Evolutionary conservation across 2,888 invertebrate species (phyloP).

Genomic region (Automeris io): DNA sequence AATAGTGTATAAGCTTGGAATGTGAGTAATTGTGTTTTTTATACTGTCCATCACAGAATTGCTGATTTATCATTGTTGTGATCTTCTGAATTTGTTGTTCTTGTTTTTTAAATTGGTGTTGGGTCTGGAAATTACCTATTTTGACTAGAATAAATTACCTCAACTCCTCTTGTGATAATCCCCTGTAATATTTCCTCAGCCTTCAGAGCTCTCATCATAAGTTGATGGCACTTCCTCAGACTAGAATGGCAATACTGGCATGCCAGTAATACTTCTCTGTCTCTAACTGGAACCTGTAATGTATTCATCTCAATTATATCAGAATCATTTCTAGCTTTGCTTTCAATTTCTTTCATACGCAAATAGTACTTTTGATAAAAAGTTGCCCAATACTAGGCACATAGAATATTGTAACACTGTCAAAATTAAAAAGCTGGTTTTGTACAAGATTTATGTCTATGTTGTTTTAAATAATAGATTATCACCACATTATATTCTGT

Average conservation of each 20-base stretch:
- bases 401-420: too few species aligned
- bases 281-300: slow-evolving; percentile 24
- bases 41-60: too few species aligned
- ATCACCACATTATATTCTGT: too few species aligned
- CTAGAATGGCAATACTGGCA: slow-evolving; percentile 36
- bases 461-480: too few species aligned
- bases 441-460: too few species aligned
- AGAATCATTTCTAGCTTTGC: background rate
- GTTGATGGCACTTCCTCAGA: slow-evolving; percentile 24
- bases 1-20: background rate
- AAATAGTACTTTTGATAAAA: background rate
- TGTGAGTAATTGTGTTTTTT: too few species aligned
- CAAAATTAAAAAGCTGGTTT: too few species aligned
- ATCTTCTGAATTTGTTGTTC: background rate
- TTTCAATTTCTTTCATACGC: too few species aligned
- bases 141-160: slow-evolving; percentile 17
- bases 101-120: too few species aligned
- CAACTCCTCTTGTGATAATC: slow-evolving; percentile 13
- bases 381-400: background rate
- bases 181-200: slow-evolving; percentile 8
- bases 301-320: background rate
- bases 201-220: slow-evolving; percentile 1
- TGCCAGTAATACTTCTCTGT: slow-evolving; percentile 17
- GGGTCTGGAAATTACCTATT: background rate
- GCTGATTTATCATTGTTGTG: too few species aligned